phyloP scores from a whole-genome alignment of 1,140 invertebrate species.

The Orchesella cincta region DNA sequence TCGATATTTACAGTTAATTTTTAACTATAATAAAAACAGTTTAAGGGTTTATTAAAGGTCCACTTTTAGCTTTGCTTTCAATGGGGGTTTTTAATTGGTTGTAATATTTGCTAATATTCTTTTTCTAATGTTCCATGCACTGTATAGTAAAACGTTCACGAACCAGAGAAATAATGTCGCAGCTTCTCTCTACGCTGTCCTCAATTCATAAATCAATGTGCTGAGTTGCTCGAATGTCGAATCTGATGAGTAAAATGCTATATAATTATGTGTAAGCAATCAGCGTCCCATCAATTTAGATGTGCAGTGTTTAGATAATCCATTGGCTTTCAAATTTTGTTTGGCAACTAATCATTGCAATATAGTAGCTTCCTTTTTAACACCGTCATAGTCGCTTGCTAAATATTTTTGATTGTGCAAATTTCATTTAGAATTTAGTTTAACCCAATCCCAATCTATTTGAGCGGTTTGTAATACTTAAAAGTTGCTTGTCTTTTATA shows the following conservation, averaged over 20 bases:
- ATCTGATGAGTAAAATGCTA: neutral
- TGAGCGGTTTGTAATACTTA: no score
- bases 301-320: neutral
- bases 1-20: neutral
- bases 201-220: constrained; percentile 12
- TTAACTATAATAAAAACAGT: neutral
- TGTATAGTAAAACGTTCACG: constrained; percentile 62
- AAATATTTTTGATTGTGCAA: no score
- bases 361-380: no score
- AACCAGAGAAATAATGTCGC: constrained; percentile 63
- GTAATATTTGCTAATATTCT: no score
- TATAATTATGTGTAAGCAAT: neutral
- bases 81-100: no score
- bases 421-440: no score
- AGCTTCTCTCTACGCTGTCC: constrained; percentile 51
- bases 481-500: no score
- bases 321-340: no score
- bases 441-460: no score
- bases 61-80: neutral
- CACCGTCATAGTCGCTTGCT: no score
- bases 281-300: neutral
- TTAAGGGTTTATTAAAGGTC: neutral
- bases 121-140: constrained; percentile 30
- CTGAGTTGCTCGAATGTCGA: neutral
- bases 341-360: no score